Base-by-base conservation (phyloP, 2,888 invertebrate species). In the Tigriopus californicus region DNA sequence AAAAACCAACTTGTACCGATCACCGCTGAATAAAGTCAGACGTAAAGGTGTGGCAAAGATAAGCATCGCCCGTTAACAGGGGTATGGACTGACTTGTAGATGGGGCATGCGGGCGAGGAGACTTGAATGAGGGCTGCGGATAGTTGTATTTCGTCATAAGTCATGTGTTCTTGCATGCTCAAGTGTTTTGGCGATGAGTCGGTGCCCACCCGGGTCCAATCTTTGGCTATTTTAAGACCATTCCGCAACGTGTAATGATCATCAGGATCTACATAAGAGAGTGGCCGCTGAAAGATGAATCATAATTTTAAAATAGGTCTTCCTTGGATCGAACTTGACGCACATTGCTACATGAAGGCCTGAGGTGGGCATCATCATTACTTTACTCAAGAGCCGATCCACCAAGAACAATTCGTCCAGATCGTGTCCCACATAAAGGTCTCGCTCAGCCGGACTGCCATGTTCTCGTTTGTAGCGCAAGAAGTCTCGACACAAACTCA, bases 81-180 rank as follows among this genome's bases (percentile, higher is more conserved):
- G n/a, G n/a, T n/a, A n/a, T n/a, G n/a, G n/a, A n/a, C n/a, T n/a
- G n/a, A 33, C 22, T 47, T 47, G n/a, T 51, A 20, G 22, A 51
- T 51, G 20, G 52, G 24, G 12, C 15, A 22, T 10, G n/a, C 33
- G 25, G 22, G 52, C 33, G 52, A 51, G 10, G 52, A 51, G 12
- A 25, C 33, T 24, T 8, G 24, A 24, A 51, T 20, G 11, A 51
- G 52, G 4, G 33, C 4, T 11, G 52, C 52, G 13, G 52, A 8
- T 51, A 51, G 12, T 20, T 51, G 20, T 11, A 51, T 51, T 51
- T 51, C 52, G n/a, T 51, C 52, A n/a, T 51, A 51, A 10, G 52
- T 51, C 33, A 51, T 24, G 33, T 51, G 22, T 10, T 51, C 52
- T 8, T 51, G 11, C 20, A 51, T 51, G 24, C 10, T 22, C 8